These are phyloP conservation scores for Agrochola litura DNA, from an alignment of 2,888 invertebrate genomes.

Conservation along the genomic window DNA sequence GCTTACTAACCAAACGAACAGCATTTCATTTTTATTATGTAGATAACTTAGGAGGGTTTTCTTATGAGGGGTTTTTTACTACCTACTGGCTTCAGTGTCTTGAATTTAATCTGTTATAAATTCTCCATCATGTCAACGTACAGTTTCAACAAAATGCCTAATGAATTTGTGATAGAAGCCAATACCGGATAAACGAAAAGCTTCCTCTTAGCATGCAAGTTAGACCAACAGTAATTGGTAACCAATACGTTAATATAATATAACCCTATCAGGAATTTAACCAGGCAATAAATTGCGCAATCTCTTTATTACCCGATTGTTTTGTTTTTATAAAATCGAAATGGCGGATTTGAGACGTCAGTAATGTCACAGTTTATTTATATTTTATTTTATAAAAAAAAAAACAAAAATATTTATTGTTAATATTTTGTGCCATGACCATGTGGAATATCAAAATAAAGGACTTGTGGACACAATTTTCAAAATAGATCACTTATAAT, in stretches of 20 bases:
- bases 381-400: no score
- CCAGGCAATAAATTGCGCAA: conserved; percentile 14
- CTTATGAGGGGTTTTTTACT: neutral
- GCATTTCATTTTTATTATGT: no score
- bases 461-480: no score
- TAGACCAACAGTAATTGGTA: neutral
- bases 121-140: neutral
- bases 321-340: no score
- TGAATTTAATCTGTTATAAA: neutral
- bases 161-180: neutral
- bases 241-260: neutral
- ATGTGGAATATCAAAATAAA: no score
- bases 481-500: no score
- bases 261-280: conserved; percentile 10
- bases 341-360: no score
- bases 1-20: no score
- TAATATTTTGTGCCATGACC: no score
- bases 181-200: neutral
- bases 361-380: no score
- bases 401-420: no score
- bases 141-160: neutral
- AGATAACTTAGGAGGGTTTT: neutral
- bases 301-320: neutral
- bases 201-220: neutral
- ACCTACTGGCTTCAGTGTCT: neutral